These are phyloP conservation scores for Hemiscyllium ocellatum DNA, from an alignment of 2,113 vertebrate species.

Conservation along the genomic window DNA sequence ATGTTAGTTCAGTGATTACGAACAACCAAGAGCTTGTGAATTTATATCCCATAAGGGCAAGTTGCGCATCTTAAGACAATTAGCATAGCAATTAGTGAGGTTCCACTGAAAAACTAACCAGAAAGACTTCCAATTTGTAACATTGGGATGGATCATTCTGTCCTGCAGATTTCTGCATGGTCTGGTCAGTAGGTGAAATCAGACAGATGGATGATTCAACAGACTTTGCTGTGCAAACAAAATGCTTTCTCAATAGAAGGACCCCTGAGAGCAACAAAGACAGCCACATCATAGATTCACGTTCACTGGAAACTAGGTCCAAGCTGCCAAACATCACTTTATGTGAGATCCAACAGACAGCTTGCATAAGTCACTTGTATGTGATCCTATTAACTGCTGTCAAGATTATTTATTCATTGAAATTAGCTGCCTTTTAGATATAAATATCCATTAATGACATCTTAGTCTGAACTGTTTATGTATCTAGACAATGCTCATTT, in stretches of 20 bases:
- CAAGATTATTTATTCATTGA: background rate
- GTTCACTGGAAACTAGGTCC: background rate
- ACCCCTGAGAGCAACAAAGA: background rate
- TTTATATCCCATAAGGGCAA: background rate
- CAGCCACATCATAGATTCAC: background rate
- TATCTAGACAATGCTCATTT: background rate
- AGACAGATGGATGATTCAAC: background rate
- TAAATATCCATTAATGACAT: background rate
- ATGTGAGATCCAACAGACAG: background rate
- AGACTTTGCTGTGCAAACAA: background rate
- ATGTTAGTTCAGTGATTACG: background rate
- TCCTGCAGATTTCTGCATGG: background rate
- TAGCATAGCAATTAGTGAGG: background rate
- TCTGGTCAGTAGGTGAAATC: background rate
- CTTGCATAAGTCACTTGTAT: background rate
- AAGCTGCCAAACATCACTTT: background rate
- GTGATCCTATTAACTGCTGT: background rate
- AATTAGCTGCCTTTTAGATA: background rate
- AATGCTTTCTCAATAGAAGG: background rate
- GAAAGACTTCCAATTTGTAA: background rate
- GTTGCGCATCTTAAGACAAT: too few species aligned
- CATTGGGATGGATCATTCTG: background rate
- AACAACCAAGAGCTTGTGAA: background rate
- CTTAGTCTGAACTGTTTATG: background rate
- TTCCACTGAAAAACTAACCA: background rate